Base-by-base conservation (phyloP, 2,113 vertebrate species). In the Oryzias melastigma region DNA sequence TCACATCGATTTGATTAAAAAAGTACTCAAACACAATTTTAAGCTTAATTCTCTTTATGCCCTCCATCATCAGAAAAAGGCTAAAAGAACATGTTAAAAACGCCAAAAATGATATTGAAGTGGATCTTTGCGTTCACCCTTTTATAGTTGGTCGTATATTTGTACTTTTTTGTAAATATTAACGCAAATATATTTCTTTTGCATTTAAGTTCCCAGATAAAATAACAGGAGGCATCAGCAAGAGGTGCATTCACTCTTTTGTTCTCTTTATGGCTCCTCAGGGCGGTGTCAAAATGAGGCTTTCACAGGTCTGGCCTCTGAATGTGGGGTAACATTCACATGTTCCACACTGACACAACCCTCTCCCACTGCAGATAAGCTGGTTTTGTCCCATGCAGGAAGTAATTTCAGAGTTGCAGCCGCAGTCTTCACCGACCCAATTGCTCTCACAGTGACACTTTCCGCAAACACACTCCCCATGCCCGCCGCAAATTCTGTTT, bases 231-330 rank as follows among this genome's bases (percentile, higher is more conserved):
- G 25, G 25, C 5, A 5, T 25, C 5, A 25, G 25, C 25, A 25
- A 5, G 25, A 25, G 25, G 25, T 25, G 25, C 25, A 25, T 25
- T 1, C 25, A 25, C 25, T 63, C 67, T 81, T 43, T 77, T 72
- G n/a, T 79, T 53, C 35, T 91, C 88, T 7, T 63, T n/a, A 55
- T 75, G 0, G 4, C 4, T 70, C 20, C 58, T 43, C 4, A 77
- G 84, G 5, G 27, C 75, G 14, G 20, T 55, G 22, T 62, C 94
- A 96, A 46, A 80, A 78, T 35, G 94, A 94, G 75, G 93, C 94
- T 59, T 82, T 98, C 95, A 64, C 95, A 97, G 0, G 93, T 94
- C 0, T 85, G 84, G 10, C 95, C 95, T n/a, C 75, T 68, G 65
- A 92, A 95, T 7, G 89, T 85, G 16, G 89, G 88, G 0, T 89